Conservation (phyloP, 2,888 invertebrate genomes). For the Lacanobia oleracea region DNA sequence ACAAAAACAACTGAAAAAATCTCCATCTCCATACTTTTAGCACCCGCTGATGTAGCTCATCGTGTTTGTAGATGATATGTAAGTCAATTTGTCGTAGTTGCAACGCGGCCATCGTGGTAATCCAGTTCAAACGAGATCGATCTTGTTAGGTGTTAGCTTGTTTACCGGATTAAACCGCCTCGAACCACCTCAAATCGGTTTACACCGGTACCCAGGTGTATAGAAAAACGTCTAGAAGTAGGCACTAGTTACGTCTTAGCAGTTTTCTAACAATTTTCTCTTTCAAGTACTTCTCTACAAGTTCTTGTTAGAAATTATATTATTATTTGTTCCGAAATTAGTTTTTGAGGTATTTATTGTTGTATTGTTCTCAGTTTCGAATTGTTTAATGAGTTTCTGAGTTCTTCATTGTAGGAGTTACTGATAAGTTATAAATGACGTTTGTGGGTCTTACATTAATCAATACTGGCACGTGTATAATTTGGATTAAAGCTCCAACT, state of each 20-base stretch:
- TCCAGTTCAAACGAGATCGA: constrained; percentile 81
- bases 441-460: constrained; percentile 13
- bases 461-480: constrained; percentile 13
- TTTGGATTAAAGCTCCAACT: background rate
- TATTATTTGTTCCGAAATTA: constrained; percentile 43
- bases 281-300: constrained; percentile 5
- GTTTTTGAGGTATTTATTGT: constrained; percentile 32
- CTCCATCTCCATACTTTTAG: constrained; percentile 30
- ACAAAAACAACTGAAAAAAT: background rate
- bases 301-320: constrained; percentile 40
- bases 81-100: constrained; percentile 82
- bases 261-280: constrained; percentile 39
- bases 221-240: constrained; percentile 21
- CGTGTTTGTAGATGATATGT: constrained; percentile 76
- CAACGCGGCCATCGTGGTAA: constrained; percentile 74
- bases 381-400: constrained; percentile 38
- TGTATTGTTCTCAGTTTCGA: constrained; percentile 40
- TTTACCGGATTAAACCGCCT: constrained; percentile 74
- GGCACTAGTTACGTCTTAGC: constrained; percentile 5
- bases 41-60: constrained; percentile 39
- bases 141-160: constrained; percentile 79
- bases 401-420: constrained; percentile 26
- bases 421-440: constrained; percentile 29
- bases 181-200: constrained; percentile 60
- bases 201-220: constrained; percentile 55